Evolutionary conservation across 2,888 invertebrate species (phyloP), one percentile per base, ranked within the genome.

Genomic region (Ctena decussata): DNA sequence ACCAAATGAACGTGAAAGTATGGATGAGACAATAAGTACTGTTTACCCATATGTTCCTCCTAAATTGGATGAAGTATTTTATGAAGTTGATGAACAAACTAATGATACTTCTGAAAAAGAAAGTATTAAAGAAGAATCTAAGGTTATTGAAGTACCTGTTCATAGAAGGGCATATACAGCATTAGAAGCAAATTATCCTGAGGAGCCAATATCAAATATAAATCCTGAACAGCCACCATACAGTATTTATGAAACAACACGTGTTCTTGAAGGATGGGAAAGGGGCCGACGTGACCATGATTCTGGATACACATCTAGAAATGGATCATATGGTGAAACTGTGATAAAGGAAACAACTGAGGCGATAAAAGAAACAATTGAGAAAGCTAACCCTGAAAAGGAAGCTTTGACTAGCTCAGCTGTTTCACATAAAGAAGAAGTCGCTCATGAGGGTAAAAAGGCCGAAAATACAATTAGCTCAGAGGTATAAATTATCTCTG

Each of bases 171-270:
- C 77, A 76, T 91, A 91, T 70, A 85, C 88, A 27, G 80, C 83
- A 57, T 79, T 90, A 76, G 91, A 91, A 71, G 84, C 87, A n/a
- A 84, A 89, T 82, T 91, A 89, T 80, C 41, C 87, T 15, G 91
- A 91, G 41, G 89, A 85, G 65, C 91, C 91, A 27, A 70, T 91
- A 46, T 87, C 90, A n/a, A 70, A 84, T 53, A 80, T 89, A 21
- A 74, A 88, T 46, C 82, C 85, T 30, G 85, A 86, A n/a, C 69
- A 73, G 24, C 86, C 91, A 24, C 74, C 86, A 2, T 32, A 74
- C 41, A 70, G 70, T 32, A 80, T 85, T n/a, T 90, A 89, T 74
- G 87, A 88, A 49, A 89, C 84, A n/a, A 84, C 87, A 2, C 80
- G 82, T 77, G 85, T 90, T 60, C 86, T 89, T 35, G 84, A 89